Evolutionary conservation across 2,797 vertebrate genomes (phyloP).

Genomic region (Ceyx erithaca): DNA sequence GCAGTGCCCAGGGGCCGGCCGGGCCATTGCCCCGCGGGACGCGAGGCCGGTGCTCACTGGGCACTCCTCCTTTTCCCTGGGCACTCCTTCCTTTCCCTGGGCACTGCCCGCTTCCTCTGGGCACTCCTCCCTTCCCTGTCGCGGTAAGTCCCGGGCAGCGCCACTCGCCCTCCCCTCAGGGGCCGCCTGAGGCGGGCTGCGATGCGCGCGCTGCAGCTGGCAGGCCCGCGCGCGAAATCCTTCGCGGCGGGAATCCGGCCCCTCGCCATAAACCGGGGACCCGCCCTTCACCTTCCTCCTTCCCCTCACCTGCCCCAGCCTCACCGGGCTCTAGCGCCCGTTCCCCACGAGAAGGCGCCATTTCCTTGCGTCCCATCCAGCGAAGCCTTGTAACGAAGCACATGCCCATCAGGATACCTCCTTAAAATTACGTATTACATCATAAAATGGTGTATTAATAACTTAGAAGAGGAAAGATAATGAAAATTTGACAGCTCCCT

Average conservation of each 20-base stretch:
- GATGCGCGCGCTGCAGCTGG: too few relatives aligned
- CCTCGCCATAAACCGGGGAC: rapidly evolving
- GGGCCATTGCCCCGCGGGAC: rapidly evolving
- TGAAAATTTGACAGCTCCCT: neutral
- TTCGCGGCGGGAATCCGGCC: rapidly evolving
- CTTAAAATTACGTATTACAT: neutral
- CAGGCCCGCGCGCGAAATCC: rapidly evolving
- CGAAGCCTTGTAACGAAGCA: neutral
- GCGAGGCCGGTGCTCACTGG: rapidly evolving
- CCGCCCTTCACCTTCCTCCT: neutral
- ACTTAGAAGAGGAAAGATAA: neutral
- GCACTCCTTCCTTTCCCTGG: too few relatives aligned
- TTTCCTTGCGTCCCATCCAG: neutral
- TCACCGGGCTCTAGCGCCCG: rapidly evolving
- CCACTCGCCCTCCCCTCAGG: neutral
- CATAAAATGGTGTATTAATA: neutral
- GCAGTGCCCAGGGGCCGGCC: rapidly evolving
- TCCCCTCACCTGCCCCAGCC: rapidly evolving
- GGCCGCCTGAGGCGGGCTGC: neutral
- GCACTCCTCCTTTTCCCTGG: too few relatives aligned
- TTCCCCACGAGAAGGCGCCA: rapidly evolving
- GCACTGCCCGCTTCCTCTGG: too few relatives aligned
- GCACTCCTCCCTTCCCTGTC: rapidly evolving
- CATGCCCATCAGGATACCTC: neutral
- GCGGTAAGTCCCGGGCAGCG: too few relatives aligned